Conservation (phyloP, 2,113 vertebrate species). For the Ovibos moschatus region DNA sequence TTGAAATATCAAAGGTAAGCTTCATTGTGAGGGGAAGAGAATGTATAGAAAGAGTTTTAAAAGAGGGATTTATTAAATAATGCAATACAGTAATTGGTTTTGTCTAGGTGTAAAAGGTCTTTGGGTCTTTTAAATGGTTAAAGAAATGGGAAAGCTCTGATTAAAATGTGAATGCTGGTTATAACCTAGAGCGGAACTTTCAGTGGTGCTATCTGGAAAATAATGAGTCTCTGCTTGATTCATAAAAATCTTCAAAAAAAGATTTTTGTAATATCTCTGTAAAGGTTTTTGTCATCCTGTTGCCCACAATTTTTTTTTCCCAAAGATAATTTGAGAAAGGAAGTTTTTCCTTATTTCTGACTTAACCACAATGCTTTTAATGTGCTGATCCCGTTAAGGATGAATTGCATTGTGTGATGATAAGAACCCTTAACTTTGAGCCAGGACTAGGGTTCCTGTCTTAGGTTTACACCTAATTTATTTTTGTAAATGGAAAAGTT, state of each 20-base stretch:
- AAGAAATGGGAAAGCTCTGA: not conserved
- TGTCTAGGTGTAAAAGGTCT: not conserved
- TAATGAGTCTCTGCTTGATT: not conserved
- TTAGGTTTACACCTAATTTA: not conserved
- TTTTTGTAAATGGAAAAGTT: not conserved
- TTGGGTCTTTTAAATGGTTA: not conserved
- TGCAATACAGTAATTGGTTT: not conserved
- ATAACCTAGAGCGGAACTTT: not conserved
- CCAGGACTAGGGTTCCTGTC: not conserved
- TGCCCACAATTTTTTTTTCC: not conserved
- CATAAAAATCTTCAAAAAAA: not conserved
- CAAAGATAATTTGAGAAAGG: not conserved
- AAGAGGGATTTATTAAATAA: constrained; percentile 5
- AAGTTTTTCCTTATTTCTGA: not conserved
- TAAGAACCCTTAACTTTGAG: not conserved
- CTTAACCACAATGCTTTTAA: not conserved
- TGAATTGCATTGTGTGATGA: not conserved
- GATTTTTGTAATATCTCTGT: not conserved
- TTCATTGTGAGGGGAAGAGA: not conserved
- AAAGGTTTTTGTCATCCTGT: not conserved
- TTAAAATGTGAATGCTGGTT: constrained; percentile 6
- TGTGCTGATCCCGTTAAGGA: not conserved
- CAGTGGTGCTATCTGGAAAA: not conserved
- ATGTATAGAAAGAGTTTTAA: not conserved
- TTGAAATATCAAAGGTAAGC: not conserved